Conservation (phyloP, 2,888 invertebrate species). For the Cephus pulcher region DNA sequence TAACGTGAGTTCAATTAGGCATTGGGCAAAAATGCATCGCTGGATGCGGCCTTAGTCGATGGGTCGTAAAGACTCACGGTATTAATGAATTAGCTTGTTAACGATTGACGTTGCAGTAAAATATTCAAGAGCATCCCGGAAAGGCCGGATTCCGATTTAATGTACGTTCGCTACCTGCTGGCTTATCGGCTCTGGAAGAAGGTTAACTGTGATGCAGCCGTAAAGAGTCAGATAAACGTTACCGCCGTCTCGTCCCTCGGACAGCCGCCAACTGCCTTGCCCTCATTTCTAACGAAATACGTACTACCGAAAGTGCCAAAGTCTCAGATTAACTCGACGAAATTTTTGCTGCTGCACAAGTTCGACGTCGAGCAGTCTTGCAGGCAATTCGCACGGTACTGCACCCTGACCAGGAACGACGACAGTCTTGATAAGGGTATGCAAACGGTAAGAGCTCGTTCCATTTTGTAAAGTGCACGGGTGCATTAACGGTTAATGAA, state of each 20-base stretch:
- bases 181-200: constrained; percentile 60
- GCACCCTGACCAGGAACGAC: constrained; percentile 19
- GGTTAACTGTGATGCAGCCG: constrained; percentile 49
- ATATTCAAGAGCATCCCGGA: constrained; percentile 50
- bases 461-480: not conserved
- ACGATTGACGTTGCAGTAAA: constrained; percentile 48
- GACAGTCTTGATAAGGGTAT: not conserved
- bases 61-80: not conserved
- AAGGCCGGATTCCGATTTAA: constrained; percentile 49
- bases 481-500: not conserved
- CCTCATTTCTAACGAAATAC: constrained; percentile 46
- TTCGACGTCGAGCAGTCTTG: constrained; percentile 56
- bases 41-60: not conserved
- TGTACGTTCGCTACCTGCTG: constrained; percentile 59
- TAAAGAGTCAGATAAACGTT: constrained; percentile 51
- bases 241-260: constrained; percentile 50
- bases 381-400: constrained; percentile 51
- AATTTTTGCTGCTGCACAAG: constrained; percentile 48
- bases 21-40: not conserved
- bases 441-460: not conserved
- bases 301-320: constrained; percentile 59
- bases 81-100: not conserved
- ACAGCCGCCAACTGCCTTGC: constrained; percentile 45
- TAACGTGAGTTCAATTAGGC: constrained; percentile 53
- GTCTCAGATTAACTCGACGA: constrained; percentile 44